phyloP scores from a whole-genome alignment of 2,888 invertebrate species.

The Chrysolina haemoptera region DNA sequence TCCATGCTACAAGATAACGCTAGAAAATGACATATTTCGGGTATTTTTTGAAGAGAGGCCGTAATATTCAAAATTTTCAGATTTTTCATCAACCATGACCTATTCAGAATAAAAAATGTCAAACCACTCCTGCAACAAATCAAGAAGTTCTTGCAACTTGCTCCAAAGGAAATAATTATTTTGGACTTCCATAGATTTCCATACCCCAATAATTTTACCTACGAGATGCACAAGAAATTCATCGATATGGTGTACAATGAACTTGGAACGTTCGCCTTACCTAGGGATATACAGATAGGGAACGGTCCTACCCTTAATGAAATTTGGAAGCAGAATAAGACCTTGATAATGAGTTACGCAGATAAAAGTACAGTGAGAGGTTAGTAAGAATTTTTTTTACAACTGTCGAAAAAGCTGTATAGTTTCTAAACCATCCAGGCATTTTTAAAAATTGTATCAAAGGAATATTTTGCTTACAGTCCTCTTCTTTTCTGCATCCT shows the following conservation, averaged over 20 bases:
- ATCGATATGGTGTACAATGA: slow-evolving; percentile 71
- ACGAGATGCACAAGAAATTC: slow-evolving; percentile 70
- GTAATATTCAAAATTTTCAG: too few relatives aligned
- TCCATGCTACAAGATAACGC: too few relatives aligned
- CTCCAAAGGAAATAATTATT: slow-evolving; percentile 81
- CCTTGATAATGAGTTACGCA: slow-evolving; percentile 75
- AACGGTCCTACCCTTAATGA: slow-evolving; percentile 74
- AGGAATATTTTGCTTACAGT: too few relatives aligned
- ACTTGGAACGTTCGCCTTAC: slow-evolving; percentile 72
- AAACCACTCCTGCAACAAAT: slow-evolving; percentile 79
- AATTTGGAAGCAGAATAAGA: slow-evolving; percentile 73
- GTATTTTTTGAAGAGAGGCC: too few relatives aligned
- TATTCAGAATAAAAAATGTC: slow-evolving; percentile 79
- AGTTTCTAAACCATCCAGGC: too few relatives aligned
- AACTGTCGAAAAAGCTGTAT: too few relatives aligned
- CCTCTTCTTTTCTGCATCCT: too few relatives aligned
- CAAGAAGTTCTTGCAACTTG: slow-evolving; percentile 77
- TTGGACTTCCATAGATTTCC: slow-evolving; percentile 90
- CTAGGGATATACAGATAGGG: slow-evolving; percentile 66
- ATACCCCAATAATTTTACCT: slow-evolving; percentile 63
- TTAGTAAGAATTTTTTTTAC: slow-evolving; percentile 58
- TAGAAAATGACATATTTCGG: too few relatives aligned
- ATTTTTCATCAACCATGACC: slow-evolving; percentile 83
- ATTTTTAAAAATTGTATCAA: too few relatives aligned
- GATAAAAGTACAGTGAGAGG: slow-evolving; percentile 70